phyloP scores from a whole-genome alignment of 2,113 vertebrate species.

The Hemiscyllium ocellatum region DNA sequence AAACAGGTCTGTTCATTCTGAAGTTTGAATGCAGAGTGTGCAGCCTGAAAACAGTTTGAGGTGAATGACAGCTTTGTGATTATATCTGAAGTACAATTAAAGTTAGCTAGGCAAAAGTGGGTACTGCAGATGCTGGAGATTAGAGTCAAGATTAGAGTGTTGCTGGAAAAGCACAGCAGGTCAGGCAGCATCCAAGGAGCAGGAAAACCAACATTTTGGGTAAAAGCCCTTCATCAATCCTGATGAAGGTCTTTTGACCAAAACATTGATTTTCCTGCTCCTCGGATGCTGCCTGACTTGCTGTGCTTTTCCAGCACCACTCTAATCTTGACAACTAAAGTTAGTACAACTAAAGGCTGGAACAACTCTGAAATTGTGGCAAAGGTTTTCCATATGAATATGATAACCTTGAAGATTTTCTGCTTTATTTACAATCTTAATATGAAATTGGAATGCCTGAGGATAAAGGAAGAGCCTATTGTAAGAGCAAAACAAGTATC shows the following conservation, averaged over 20 bases:
- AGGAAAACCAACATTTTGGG: no score
- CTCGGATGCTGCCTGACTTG: no score
- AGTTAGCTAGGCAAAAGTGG: no score
- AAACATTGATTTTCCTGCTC: no score
- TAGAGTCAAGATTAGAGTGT: no score
- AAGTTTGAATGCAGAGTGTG: neutral
- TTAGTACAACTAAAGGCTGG: neutral
- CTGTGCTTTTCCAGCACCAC: no score
- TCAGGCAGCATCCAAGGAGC: no score
- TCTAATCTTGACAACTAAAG: no score
- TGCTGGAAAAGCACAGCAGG: no score
- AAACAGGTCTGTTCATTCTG: neutral
- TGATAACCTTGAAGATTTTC: neutral
- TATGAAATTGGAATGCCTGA: neutral
- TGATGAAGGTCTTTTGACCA: no score
- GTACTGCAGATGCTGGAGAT: no score
- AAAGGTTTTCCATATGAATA: neutral
- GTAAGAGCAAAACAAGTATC: neutral
- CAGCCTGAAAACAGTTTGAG: neutral
- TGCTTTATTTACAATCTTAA: neutral
- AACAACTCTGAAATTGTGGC: neutral
- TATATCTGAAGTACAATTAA: neutral
- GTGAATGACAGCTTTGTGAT: slow-evolving; percentile 17
- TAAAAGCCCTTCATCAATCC: no score
- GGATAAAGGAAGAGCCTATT: neutral